Percentiles rank a stretch among this genome's conserved stretches.
phyloP scores from a whole-genome alignment of 1,140 invertebrate species.

The Acromyrmex charruanus region DNA sequence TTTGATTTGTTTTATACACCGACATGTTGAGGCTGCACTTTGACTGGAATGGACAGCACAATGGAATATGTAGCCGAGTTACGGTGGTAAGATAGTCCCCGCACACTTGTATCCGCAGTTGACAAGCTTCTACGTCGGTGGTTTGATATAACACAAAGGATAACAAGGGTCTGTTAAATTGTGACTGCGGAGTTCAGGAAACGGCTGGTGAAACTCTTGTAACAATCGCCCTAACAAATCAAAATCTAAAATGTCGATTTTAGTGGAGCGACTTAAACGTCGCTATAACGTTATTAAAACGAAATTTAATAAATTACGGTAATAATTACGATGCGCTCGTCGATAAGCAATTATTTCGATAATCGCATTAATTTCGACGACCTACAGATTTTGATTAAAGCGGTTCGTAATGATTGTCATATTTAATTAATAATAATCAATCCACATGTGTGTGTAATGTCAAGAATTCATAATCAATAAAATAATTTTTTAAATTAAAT shows the following conservation, averaged over 20 bases:
- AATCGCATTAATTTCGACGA: conserved; percentile 25
- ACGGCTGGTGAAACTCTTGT: neutral
- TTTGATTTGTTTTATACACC: conserved; percentile 6
- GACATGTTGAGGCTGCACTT: neutral
- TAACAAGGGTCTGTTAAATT: conserved; percentile 56
- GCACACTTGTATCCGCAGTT: conserved; percentile 24
- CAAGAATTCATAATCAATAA: neutral
- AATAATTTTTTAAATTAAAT: conserved; percentile 30
- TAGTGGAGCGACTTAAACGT: neutral
- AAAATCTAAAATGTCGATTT: conserved; percentile 11
- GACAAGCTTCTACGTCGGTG: conserved; percentile 39
- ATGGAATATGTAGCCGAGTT: neutral
- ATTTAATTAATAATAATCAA: conserved; percentile 47
- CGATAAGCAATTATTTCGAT: conserved; percentile 31
- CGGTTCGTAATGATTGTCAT: neutral
- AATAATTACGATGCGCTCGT: conserved; percentile 28
- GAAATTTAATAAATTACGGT: conserved; percentile 29
- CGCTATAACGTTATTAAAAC: conserved; percentile 13
- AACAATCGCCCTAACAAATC: conserved; percentile 35
- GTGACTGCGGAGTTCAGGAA: conserved; percentile 45
- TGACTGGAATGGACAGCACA: conserved; percentile 5
- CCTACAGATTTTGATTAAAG: conserved; percentile 23
- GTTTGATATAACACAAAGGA: conserved; percentile 41
- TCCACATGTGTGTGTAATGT: neutral
- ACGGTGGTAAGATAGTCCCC: conserved; percentile 21